phyloP scores from a whole-genome alignment of 2,797 vertebrate species.

The Psittacula derbiana region DNA sequence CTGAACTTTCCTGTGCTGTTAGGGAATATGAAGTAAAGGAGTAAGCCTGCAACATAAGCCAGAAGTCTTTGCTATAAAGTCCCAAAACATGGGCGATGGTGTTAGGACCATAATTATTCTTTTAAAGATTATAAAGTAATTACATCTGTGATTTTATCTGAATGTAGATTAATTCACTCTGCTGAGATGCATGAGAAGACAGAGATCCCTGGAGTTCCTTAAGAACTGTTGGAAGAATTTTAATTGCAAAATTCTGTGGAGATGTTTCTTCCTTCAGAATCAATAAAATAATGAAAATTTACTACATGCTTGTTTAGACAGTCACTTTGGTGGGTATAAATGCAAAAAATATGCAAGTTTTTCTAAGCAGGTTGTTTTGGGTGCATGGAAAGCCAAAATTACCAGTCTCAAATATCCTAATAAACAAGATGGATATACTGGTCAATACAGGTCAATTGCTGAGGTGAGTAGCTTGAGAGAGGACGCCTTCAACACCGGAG shows the following conservation, averaged over 20 bases:
- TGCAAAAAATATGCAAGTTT: background rate
- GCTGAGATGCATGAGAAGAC: conserved; percentile 54
- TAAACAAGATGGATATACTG: background rate
- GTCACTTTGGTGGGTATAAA: background rate
- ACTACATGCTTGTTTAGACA: background rate
- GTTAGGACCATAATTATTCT: conserved; percentile 67
- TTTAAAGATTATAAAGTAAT: conserved; percentile 74
- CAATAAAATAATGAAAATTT: conserved; percentile 12
- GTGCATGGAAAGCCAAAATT: background rate
- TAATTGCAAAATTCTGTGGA: conserved; percentile 64
- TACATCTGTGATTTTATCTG: conserved; percentile 72
- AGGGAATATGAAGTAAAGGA: background rate
- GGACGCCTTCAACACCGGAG: too few species aligned
- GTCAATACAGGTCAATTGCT: too few species aligned
- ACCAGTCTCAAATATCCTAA: background rate
- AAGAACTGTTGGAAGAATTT: conserved; percentile 56
- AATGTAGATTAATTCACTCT: conserved; percentile 64
- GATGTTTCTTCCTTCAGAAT: conserved; percentile 44
- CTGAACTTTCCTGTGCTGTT: background rate
- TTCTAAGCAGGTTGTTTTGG: background rate
- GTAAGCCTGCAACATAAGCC: background rate
- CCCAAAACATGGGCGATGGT: conserved; percentile 42
- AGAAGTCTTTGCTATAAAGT: background rate
- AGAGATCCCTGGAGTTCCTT: conserved; percentile 31
- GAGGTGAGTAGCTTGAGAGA: too few species aligned